phyloP scores from a whole-genome alignment of 2,888 invertebrate genomes.

The Aspidapion aeneum region DNA sequence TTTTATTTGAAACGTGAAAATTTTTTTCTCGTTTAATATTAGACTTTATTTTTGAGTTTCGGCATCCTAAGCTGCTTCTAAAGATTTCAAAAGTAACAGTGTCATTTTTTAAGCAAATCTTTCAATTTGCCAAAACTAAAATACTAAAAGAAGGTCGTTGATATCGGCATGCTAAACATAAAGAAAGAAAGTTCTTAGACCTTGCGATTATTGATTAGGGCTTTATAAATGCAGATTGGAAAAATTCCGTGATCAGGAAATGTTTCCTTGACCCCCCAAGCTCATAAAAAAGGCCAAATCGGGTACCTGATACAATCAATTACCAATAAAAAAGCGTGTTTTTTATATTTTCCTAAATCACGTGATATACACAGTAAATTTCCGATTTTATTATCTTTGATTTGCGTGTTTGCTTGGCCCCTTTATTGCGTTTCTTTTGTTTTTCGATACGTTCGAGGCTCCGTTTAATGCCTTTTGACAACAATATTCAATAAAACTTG shows the following conservation, averaged over 20 bases:
- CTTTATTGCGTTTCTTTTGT: conserved; percentile 23
- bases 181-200: neutral
- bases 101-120: no score
- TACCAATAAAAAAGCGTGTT: conserved; percentile 26
- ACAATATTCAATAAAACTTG: conserved; percentile 28
- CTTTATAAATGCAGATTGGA: neutral
- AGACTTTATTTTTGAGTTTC: no score
- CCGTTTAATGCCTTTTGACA: conserved; percentile 25
- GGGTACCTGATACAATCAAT: conserved; percentile 27
- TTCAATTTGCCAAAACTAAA: no score
- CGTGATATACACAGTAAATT: conserved; percentile 17
- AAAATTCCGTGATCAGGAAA: neutral
- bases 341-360: conserved; percentile 18
- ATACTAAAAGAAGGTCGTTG: no score
- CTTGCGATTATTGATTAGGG: neutral
- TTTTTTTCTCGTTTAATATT: no score
- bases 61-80: no score
- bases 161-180: no score
- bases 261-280: conserved; percentile 20
- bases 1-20: no score
- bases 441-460: conserved; percentile 25
- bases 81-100: no score
- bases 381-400: conserved; percentile 24
- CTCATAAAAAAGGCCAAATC: neutral
- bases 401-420: conserved; percentile 24